Evolutionary conservation across 2,888 invertebrate genomes (phyloP), one percentile per base, ranked within the genome.

Genomic region (Theretra japonica): DNA sequence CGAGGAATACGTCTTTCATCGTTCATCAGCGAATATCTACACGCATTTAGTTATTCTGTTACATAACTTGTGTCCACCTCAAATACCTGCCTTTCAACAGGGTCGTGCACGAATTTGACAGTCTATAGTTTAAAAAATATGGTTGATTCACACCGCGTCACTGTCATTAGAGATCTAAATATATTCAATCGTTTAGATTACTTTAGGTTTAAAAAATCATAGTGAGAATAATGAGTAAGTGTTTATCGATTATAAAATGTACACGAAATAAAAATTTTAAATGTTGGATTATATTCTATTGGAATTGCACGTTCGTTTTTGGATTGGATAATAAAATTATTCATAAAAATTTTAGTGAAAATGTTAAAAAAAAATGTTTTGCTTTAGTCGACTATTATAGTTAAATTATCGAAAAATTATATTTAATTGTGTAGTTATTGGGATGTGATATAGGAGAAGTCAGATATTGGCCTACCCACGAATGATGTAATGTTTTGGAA

Each of bases 381-480:
- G 48, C 60, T 62, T 33, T 56, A 56, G 8, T 62, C 71, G 72
- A 70, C 15, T 41, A 41, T 75, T 79, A 74, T 78, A 76, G 74
- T 77, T 79, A 78, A 80, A 79, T 76, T 83, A 82, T 83, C 80
- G 81, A 83, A 83, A 82, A 75, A 82, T 80, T 74, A 76, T 82
- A 78, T 80, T 76, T 41, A 48, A 78, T 80, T 82, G 78, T 81
- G 75, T 75, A 79, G 81, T 83, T 86, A 79, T 81, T 69, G 82
- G 82, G 83, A 83, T 78, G 80, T 89, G 85, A 86, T 88, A 86
- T 77, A 72, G 80, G 76, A 81, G 77, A 76, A 74, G 78, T 82
- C 73, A 81, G 81, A 74, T 82, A 85, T 87, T 85, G 89, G 89
- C 90, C 90, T 89, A 90, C 82, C 77, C 82, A 70, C 53, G 60